These are phyloP conservation scores for Ophiothrix spiculata DNA, from an alignment of 35 echinoderm and acorn worm genomes.

Conservation along the genomic window DNA sequence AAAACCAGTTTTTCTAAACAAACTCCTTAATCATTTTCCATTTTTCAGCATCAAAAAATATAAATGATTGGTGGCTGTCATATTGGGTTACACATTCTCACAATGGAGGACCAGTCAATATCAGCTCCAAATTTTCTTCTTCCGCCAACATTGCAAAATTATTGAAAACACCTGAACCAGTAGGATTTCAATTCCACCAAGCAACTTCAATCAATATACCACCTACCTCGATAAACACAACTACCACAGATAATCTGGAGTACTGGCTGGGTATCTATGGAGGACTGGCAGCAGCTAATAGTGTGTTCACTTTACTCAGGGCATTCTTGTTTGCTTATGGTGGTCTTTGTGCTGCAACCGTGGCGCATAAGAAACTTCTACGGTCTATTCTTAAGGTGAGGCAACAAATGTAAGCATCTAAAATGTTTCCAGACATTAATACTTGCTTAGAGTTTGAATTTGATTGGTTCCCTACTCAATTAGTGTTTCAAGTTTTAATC, in stretches of 20 bases:
- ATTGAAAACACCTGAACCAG: slow-evolving; percentile 4
- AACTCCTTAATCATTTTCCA: not conserved
- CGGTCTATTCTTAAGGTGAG: slow-evolving; percentile 59
- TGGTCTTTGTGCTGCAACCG: slow-evolving; percentile 71
- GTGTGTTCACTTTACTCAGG: slow-evolving; percentile 75
- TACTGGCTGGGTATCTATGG: slow-evolving; percentile 92
- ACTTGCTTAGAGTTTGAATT: no score
- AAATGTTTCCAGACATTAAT: no score
- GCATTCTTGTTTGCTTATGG: slow-evolving; percentile 97
- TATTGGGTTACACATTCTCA: slow-evolving; percentile 81
- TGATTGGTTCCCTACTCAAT: no score
- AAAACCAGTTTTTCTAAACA: no score
- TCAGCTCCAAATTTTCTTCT: not conserved
- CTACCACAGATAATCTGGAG: slow-evolving; percentile 36
- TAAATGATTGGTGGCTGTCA: slow-evolving; percentile 96
- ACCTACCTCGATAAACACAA: not conserved
- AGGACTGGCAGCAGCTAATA: slow-evolving; percentile 81
- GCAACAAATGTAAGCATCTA: no score
- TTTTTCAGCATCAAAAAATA: slow-evolving; percentile 82
- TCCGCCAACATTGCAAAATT: slow-evolving; percentile 3
- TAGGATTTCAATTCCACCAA: not conserved
- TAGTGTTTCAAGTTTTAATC: no score
- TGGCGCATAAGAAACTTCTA: slow-evolving; percentile 60
- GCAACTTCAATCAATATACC: not conserved
- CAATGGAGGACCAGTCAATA: not conserved